A percentile compares a stretch with the other conserved stretches of the same genome.
Evolutionary conservation across 2,113 vertebrate species (phyloP).

Genomic region (Charina bottae): DNA sequence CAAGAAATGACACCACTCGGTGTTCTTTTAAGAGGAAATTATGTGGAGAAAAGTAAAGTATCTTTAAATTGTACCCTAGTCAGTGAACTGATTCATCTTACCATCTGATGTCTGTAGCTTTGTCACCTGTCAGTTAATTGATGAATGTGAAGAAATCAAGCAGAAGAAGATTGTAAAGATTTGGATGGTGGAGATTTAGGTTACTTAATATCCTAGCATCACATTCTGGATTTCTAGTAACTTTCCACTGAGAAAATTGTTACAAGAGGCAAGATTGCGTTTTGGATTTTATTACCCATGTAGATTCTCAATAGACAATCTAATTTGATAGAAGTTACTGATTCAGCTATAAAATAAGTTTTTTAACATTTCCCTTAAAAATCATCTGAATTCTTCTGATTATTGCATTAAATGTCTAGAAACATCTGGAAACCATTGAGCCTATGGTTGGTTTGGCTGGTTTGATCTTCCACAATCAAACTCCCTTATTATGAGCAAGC

Average conservation of each 20-base stretch:
- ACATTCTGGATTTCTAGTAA: slow-evolving; percentile 46
- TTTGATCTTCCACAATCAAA: slow-evolving; percentile 32
- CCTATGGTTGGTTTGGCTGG: slow-evolving; percentile 42
- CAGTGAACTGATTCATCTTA: slow-evolving; percentile 11
- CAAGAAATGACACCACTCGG: neutral
- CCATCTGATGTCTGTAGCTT: slow-evolving; percentile 14
- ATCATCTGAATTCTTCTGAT: slow-evolving; percentile 32
- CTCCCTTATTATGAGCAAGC: slow-evolving; percentile 32
- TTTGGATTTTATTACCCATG: slow-evolving; percentile 16
- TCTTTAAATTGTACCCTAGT: slow-evolving; percentile 22
- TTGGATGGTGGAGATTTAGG: slow-evolving; percentile 42
- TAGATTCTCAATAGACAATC: slow-evolving; percentile 25
- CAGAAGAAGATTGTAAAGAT: slow-evolving; percentile 13
- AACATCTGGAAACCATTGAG: slow-evolving; percentile 53
- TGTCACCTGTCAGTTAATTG: slow-evolving; percentile 2
- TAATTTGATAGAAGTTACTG: slow-evolving; percentile 11
- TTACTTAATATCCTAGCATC: slow-evolving; percentile 34
- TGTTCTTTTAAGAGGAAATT: neutral
- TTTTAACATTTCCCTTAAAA: slow-evolving; percentile 27
- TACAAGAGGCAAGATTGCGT: neutral
- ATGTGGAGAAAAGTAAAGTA: slow-evolving; percentile 25
- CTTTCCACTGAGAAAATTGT: neutral
- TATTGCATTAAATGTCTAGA: slow-evolving; percentile 29
- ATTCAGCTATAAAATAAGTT: neutral
- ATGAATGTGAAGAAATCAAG: slow-evolving; percentile 37